Base-by-base conservation (phyloP, 2,888 invertebrate genomes). In the Thymelicus lineola region DNA sequence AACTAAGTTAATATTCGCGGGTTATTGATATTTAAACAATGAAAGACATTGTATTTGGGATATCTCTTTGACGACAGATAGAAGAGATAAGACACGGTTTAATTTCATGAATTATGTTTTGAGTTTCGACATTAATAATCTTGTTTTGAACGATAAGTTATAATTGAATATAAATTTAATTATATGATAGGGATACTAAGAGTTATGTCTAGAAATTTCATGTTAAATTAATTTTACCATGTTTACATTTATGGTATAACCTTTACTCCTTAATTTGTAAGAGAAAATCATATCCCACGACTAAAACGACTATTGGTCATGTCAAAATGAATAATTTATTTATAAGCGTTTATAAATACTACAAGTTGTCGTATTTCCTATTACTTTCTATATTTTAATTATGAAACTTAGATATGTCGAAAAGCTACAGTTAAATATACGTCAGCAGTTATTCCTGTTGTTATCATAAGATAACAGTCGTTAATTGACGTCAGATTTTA, bases 71-170 rank as follows among this genome's bases (percentile, higher is more conserved):
- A 57, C 55, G 12, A 65, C 45, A 28, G 64, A 65, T 57, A 57
- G 55, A 55, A 10, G 45, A 65, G 64, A 65, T 65, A 57, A 65
- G 64, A 57, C 64, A 65, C 55, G 64, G 57, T 65, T 57, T 20
- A 28, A 45, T 57, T 57, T 65, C 55, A 65, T 15, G 36, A 17
- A 36, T 65, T 12, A 15, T 65, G n/a, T 65, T 65, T 65, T 57
- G 55, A 53, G 48, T 50, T 50, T 50, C 7, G 7, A 17, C 53
- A 20, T 12, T 20, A 53, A 53, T 17, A 50, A 12, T 20, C 20
- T 20, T 53, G 20, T 12, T 53, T 20, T 20, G 12, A 53, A n/a
- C 20, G 6, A 20, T 53, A 53, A 53, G 20, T 53, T 53, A 20
- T 53, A 53, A 53, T 20, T 53, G 17, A 53, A 20, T 20, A 53